Evolutionary conservation across 2,888 invertebrate genomes (phyloP).

Genomic region (Phlogophora meticulosa): DNA sequence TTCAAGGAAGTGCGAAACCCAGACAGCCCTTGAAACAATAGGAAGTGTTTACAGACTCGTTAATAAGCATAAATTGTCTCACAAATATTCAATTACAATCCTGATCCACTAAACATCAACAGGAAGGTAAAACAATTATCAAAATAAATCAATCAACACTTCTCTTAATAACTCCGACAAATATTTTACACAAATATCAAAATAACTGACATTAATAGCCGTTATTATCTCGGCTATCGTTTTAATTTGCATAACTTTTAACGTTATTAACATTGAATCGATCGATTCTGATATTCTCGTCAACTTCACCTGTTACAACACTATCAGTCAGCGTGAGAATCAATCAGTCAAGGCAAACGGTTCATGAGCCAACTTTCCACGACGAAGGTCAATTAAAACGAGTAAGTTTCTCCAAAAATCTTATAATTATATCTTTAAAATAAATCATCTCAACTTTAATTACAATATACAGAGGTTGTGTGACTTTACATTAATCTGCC

Average conservation of each 20-base stretch:
- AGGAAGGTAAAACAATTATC: constrained; percentile 42
- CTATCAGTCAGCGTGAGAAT: constrained; percentile 57
- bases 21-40: constrained; percentile 38
- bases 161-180: constrained; percentile 16
- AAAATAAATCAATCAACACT: constrained; percentile 57
- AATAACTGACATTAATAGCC: constrained; percentile 38
- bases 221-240: constrained; percentile 47
- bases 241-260: constrained; percentile 55
- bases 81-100: constrained; percentile 39
- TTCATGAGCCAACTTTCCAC: constrained; percentile 82
- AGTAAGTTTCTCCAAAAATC: constrained; percentile 77
- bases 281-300: constrained; percentile 54
- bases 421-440: constrained; percentile 76
- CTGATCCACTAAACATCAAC: constrained; percentile 45
- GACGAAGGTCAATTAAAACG: constrained; percentile 79
- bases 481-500: constrained; percentile 44
- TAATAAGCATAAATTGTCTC: constrained; percentile 37
- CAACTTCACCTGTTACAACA: constrained; percentile 58
- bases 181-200: constrained; percentile 48
- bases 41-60: constrained; percentile 42
- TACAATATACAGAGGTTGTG: constrained; percentile 65
- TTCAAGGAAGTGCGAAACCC: constrained; percentile 50
- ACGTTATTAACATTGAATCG: constrained; percentile 44
- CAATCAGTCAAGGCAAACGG: constrained; percentile 78
- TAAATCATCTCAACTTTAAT: constrained; percentile 70